These are phyloP conservation scores for Eulemur rufifrons DNA, from an alignment of 2,113 vertebrate genomes.

Conservation along the genomic window DNA sequence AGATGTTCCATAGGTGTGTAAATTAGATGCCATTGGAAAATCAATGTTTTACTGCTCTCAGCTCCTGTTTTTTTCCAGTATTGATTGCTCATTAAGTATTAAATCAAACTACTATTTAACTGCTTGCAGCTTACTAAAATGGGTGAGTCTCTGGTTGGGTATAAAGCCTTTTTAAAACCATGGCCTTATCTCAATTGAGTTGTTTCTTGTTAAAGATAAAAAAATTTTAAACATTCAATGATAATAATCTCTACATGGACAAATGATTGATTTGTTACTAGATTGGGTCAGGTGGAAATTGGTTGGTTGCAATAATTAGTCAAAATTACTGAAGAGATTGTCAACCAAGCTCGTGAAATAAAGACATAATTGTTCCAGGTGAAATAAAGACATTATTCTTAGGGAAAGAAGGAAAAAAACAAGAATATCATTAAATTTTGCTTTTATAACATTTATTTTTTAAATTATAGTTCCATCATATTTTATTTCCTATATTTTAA, in stretches of 20 bases:
- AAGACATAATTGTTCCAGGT: neutral
- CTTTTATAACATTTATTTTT: neutral
- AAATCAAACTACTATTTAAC: neutral
- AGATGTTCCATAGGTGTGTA: neutral
- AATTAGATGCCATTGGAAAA: neutral
- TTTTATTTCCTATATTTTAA: conserved; percentile 54
- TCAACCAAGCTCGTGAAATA: neutral
- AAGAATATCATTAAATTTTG: neutral
- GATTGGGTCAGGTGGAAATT: neutral
- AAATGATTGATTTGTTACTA: neutral
- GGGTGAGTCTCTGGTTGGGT: neutral
- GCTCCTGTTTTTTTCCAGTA: neutral
- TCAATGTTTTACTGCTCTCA: neutral
- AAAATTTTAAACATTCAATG: neutral
- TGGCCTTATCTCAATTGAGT: neutral
- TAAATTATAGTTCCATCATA: neutral
- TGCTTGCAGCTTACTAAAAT: neutral
- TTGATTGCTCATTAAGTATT: neutral
- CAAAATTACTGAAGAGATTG: neutral
- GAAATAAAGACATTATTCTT: neutral
- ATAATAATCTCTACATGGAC: neutral
- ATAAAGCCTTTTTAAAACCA: neutral
- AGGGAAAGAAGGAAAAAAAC: neutral
- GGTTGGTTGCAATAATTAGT: neutral
- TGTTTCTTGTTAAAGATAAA: neutral